phyloP scores from a whole-genome alignment of 2,888 invertebrate genomes.

The Hydriomena furcata region DNA sequence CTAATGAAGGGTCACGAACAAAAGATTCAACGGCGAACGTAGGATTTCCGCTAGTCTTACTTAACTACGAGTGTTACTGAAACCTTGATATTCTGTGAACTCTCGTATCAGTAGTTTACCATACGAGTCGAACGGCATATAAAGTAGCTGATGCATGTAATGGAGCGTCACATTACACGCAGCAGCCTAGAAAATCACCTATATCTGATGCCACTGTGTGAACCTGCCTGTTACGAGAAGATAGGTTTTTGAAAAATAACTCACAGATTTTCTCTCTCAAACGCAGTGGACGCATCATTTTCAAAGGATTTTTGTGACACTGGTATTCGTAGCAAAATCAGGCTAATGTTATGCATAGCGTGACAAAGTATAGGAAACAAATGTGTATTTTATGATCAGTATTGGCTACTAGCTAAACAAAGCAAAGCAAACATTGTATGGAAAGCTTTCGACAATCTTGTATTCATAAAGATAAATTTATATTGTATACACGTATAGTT shows the following conservation, averaged over 20 bases:
- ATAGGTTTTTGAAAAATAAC: neutral
- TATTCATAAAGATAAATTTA: constrained; percentile 14
- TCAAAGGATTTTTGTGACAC: too few species aligned
- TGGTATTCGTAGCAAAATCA: too few species aligned
- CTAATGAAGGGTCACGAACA: too few species aligned
- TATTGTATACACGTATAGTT: constrained; percentile 8
- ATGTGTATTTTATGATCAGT: too few species aligned
- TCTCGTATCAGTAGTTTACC: constrained; percentile 1
- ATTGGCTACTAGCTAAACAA: too few species aligned
- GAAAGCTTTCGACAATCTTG: constrained; percentile 4
- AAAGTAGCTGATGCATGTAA: constrained; percentile 19
- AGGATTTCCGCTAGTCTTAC: too few species aligned
- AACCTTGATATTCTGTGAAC: neutral
- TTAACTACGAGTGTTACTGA: neutral
- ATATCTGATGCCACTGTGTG: constrained; percentile 10
- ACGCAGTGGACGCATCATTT: too few species aligned
- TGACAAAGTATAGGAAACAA: too few species aligned
- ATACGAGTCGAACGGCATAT: constrained; percentile 11
- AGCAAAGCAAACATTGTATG: constrained; percentile 1
- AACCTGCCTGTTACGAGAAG: neutral
- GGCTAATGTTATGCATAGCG: neutral
- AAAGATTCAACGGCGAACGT: too few species aligned
- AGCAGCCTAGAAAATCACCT: constrained; percentile 18
- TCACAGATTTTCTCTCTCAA: neutral
- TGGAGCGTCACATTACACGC: constrained; percentile 11